Evolutionary conservation across 2,113 vertebrate genomes (phyloP), one percentile per base, ranked within the genome.

Genomic region (Pseudorasbora parva): DNA sequence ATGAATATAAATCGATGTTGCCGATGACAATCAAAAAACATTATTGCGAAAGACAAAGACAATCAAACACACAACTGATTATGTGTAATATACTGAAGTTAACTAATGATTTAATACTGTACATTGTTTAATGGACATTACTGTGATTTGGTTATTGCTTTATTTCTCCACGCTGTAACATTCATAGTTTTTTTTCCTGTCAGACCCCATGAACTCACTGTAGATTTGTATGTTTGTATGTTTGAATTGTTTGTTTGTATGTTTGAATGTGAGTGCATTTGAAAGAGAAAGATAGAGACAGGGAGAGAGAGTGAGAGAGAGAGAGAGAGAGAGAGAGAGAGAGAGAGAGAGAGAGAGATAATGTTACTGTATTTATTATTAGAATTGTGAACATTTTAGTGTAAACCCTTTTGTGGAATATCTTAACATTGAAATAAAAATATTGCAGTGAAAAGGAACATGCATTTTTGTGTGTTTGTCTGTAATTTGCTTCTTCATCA

Each of bases 341-440:
- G 30, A 27, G 12, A 74, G 73, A 37, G 54, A 56, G n/a, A 41
- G n/a, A 72, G 47, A 64, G 5, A 11, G 64, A 33, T n/a, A 51
- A 27, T 66, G 74, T 64, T 82, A 56, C 17, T 45, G 49, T 88
- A 77, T 82, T 74, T 86, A 59, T 80, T 56, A 62, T 84, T 87
- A 89, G 83, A 79, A 23, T 30, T 51, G 72, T 83, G 60, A 64
- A 79, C 74, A 71, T 87, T 87, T 82, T 78, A 81, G 54, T 87
- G 84, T 87, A 45, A 82, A 71, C 62, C 85, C 64, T 86, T 90
- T 86, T 84, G 82, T 89, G 87, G 83, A 82, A 76, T 73, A 64
- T 80, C 85, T 78, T 73, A 75, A 87, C 54, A 75, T 79, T 60
- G 33, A 54, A 88, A 84, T 81, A 82, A 86, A 80, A 81, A 62